Percentiles rank a stretch among this genome's conserved stretches.
These are phyloP conservation scores for Oxyscelio sp. DNA, from an alignment of 2,888 invertebrate genomes.

Conservation along the genomic window DNA sequence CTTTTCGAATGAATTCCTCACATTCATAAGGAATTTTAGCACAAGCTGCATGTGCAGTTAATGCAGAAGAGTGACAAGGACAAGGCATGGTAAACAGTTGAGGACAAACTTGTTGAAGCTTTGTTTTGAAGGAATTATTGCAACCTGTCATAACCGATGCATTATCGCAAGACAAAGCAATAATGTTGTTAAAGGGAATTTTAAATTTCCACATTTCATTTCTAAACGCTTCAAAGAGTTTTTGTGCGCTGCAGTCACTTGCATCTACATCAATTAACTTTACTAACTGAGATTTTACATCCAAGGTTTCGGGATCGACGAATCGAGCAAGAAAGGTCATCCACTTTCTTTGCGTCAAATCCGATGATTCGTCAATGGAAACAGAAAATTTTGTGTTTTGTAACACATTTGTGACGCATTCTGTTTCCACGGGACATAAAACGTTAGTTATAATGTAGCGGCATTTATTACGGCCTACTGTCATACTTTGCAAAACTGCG, in stretches of 20 bases:
- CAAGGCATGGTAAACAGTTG: conserved; percentile 8
- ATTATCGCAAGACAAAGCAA: conserved; percentile 56
- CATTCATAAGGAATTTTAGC: conserved; percentile 40
- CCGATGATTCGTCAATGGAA: conserved; percentile 38
- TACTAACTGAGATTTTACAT: not conserved
- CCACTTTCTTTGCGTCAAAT: conserved; percentile 33
- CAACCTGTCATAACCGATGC: conserved; percentile 13
- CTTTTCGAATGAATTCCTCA: conserved; percentile 19
- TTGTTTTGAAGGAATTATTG: conserved; percentile 65
- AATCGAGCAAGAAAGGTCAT: conserved; percentile 41
- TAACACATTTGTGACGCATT: conserved; percentile 1
- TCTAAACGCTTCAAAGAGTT: conserved; percentile 39
- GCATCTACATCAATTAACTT: conserved; percentile 35
- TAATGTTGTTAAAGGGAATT: conserved; percentile 61
- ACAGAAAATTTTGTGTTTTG: conserved; percentile 34
- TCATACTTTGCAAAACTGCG: not conserved
- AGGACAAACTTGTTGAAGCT: conserved; percentile 13
- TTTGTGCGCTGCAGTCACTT: conserved; percentile 17
- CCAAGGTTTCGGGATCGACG: conserved; percentile 28
- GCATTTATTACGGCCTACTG: not conserved
- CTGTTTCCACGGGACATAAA: conserved; percentile 26
- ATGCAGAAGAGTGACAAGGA: conserved; percentile 46
- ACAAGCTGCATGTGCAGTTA: conserved; percentile 54
- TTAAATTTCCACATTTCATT: conserved; percentile 37
- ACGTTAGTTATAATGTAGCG: not conserved